Conservation (phyloP, 1,140 invertebrate species). For the Lasaia peninsularis region DNA sequence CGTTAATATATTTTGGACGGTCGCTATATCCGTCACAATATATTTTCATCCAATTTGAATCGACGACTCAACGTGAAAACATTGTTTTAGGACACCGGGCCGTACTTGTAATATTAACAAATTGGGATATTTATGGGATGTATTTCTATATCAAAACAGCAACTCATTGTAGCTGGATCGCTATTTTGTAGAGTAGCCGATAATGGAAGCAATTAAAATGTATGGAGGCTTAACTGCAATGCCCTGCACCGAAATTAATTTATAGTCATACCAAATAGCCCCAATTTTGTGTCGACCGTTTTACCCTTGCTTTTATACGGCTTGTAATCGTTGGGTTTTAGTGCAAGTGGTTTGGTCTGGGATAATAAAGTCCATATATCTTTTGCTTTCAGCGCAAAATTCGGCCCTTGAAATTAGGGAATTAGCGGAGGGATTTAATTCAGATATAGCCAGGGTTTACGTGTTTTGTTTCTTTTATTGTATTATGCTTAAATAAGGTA, state of each 20-base stretch:
- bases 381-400: neutral
- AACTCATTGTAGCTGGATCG: constrained; percentile 54
- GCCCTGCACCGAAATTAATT: constrained; percentile 71
- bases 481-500: neutral
- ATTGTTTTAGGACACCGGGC: no score
- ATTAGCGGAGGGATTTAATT: neutral
- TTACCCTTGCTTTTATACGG: constrained; percentile 38
- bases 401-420: neutral
- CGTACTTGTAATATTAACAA: neutral
- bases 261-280: constrained; percentile 68
- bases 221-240: constrained; percentile 72
- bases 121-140: neutral
- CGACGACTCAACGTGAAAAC: no score
- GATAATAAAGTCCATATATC: constrained; percentile 19
- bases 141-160: constrained; percentile 43
- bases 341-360: constrained; percentile 19
- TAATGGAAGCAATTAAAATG: constrained; percentile 75
- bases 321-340: constrained; percentile 45
- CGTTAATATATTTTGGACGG: no score
- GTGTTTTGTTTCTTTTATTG: neutral
- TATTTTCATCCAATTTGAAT: no score
- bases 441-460: no score
- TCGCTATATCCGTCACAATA: no score
- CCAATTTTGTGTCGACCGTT: constrained; percentile 42
- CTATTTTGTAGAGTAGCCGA: constrained; percentile 64